Conservation (phyloP, 2,888 invertebrate species). For the Apoderus coryli region DNA sequence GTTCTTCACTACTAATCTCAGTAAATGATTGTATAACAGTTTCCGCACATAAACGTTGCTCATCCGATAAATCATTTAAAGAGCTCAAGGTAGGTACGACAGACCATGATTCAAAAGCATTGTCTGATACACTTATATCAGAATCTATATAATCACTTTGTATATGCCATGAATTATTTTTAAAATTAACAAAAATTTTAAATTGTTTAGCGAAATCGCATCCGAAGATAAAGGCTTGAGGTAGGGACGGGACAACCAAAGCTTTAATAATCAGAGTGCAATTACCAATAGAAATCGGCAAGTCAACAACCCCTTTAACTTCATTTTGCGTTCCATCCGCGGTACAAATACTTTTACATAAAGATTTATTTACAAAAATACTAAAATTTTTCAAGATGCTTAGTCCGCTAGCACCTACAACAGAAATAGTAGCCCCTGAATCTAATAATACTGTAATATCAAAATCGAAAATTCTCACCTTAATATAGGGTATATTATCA, state of each 20-base stretch:
- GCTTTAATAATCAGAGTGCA: constrained; percentile 1
- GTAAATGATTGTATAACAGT: not conserved
- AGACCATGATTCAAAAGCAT: no score
- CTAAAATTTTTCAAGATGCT: constrained; percentile 6
- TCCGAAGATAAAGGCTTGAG: constrained; percentile 6
- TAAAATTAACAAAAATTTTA: constrained; percentile 1
- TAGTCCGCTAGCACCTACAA: constrained; percentile 9
- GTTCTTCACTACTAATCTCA: no score
- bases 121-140: not conserved
- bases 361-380: constrained; percentile 3
- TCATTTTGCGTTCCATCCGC: constrained; percentile 6
- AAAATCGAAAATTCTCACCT: constrained; percentile 9
- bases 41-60: not conserved
- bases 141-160: not conserved
- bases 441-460: constrained; percentile 11
- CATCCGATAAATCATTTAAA: not conserved
- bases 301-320: constrained; percentile 4
- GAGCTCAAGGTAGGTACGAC: no score
- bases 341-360: constrained; percentile 4
- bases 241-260: constrained; percentile 4
- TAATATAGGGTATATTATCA: constrained; percentile 13
- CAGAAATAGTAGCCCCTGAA: constrained; percentile 12
- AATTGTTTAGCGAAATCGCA: constrained; percentile 3
- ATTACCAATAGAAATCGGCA: constrained; percentile 1
- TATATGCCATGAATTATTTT: not conserved